Evolutionary conservation across 2,797 vertebrate genomes (phyloP), one percentile per base, ranked within the genome.

Genomic region (Malurus splendens): DNA sequence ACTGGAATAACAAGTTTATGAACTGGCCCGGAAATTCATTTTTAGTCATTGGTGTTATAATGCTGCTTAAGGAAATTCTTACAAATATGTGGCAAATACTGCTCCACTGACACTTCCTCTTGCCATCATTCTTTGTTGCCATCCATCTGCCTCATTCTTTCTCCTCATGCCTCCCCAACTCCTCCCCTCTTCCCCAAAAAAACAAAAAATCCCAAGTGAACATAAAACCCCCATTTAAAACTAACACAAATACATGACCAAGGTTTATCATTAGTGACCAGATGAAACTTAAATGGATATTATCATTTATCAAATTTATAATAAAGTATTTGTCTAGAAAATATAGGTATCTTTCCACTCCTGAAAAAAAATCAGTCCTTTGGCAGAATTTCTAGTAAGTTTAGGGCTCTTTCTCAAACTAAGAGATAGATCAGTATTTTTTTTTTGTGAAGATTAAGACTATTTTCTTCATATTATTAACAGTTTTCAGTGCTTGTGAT

Each of bases 391-490:
- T 93, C 54, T 55, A 70, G 6, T 67, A 89, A 84, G 41, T 95
- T 94, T 92, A 94, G 91, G 88, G 57, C 50, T 65, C 48, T 74
- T 82, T 93, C 54, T 82, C 67, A 85, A 83, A 86, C 77, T 89
- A 90, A 62, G 78, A 14, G 28, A 89, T 92, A 90, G 79, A 89
- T 93, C 66, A 85, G 71, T 92, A 93, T 90, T 36, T 65, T 56
- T 56, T 60, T 94, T 95, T 88, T 86, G 24, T 82, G 83, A 94
- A 93, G 83, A 96, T 91, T 93, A 95, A 89, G 90, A 87, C 30
- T 80, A 78, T 92, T 93, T 95, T 95, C 54, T 78, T 93, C 61
- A 68, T 93, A 85, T 95, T 95, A 94, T 89, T 92, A 95, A 92
- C 93, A 94, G 79, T 36, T 93, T 95, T 95, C 77, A 48, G 42